Evolutionary conservation across 1,140 invertebrate genomes (phyloP), one percentile per base, ranked within the genome.

Genomic region (Aphidius gifuensis): DNA sequence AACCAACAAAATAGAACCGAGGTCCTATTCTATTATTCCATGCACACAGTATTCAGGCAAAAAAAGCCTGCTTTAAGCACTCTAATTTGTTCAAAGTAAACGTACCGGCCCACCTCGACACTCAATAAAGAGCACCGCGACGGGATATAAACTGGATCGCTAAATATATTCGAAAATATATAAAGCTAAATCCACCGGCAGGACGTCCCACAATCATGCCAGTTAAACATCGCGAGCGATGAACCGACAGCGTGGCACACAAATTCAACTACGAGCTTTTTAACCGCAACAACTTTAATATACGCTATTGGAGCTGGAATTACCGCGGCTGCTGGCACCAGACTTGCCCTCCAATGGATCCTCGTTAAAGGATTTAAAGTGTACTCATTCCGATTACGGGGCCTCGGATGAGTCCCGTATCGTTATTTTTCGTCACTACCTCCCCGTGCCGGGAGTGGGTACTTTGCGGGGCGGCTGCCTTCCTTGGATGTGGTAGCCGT

Each of bases 251-350:
- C 82, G 80, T 82, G 80, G 78, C 78, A 83, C 84, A 85, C 84
- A 86, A 81, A 84, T 86, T 84, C 85, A 84, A 86, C 85, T 87
- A 87, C 85, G 85, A 87, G 85, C 85, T 87, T 88, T 87, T 88
- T 86, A 87, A 88, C 87, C 84, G 85, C 88, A 90, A 87, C 87
- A 89, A 89, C 86, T 87, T 90, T 89, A 90, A 88, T 91, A 90
- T 92, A 90, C 87, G 88, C 88, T 91, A 88, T 88, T 89, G 88
- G 88, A 91, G 90, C 88, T 90, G 89, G 89, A 91, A 89, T 92
- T 92, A 91, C 90, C 90, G 90, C 90, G 85, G 88, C 87, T 89
- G 89, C 90, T 91, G 88, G 88, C 88, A 90, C 88, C 88, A 91
- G 90, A 92, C 90, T 93, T 93, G 89, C 90, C n/a, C n/a, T n/a